phyloP scores from a whole-genome alignment of 2,113 vertebrate species.

The Laticauda laticaudata region DNA sequence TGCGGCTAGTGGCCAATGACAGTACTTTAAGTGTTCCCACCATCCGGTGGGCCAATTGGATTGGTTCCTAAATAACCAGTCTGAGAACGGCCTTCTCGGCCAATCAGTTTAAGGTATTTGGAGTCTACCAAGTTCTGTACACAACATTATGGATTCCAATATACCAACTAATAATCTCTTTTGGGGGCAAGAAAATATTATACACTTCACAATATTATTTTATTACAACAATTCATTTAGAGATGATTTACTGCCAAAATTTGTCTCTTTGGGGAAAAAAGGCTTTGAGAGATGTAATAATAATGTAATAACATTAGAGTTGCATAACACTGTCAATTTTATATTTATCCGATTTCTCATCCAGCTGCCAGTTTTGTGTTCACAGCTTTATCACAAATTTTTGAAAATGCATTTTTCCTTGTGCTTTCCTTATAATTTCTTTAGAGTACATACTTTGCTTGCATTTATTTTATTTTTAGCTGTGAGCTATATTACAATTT shows the following conservation, averaged over 20 bases:
- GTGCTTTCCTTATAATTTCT: not conserved
- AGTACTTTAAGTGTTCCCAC: too few relatives aligned
- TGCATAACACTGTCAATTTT: not conserved
- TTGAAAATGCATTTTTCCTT: not conserved
- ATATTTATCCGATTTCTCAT: not conserved
- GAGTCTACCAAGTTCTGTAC: too few relatives aligned
- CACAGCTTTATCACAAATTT: not conserved
- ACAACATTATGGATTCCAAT: not conserved
- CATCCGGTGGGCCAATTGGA: too few relatives aligned
- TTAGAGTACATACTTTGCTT: not conserved
- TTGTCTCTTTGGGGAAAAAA: not conserved
- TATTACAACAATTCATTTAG: not conserved
- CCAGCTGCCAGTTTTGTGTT: not conserved
- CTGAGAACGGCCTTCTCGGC: too few relatives aligned
- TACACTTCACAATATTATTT: not conserved
- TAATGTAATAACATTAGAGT: not conserved
- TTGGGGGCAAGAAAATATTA: not conserved
- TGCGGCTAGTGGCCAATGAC: too few relatives aligned
- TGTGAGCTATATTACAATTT: not conserved
- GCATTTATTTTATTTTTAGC: not conserved
- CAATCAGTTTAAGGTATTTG: too few relatives aligned
- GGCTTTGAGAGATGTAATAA: too few relatives aligned
- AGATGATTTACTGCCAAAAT: not conserved
- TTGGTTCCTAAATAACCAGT: too few relatives aligned
- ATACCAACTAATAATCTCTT: not conserved